These are phyloP conservation scores for Drosophila melanosoma DNA, from an alignment of 2,888 invertebrate species.

Conservation along the genomic window DNA sequence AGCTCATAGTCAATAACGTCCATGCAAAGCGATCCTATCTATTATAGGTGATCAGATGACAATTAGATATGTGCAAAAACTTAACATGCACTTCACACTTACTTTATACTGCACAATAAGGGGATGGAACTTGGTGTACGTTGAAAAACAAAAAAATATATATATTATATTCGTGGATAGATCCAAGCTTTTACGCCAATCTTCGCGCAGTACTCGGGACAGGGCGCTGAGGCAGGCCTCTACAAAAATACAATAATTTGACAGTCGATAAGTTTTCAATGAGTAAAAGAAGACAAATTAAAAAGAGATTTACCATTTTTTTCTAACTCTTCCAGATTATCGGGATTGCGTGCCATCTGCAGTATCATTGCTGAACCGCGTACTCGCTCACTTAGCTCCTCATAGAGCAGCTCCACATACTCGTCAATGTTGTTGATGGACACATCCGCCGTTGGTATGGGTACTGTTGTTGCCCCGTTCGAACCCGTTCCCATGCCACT, in stretches of 20 bases:
- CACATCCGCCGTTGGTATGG: constrained; percentile 87
- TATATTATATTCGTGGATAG: constrained; percentile 98
- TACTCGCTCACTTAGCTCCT: constrained; percentile 96
- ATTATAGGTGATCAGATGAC: not conserved
- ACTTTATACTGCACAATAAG: constrained; percentile 98
- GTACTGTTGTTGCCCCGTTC: constrained; percentile 81
- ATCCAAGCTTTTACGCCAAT: constrained; percentile 98
- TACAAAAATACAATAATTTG: constrained; percentile 84
- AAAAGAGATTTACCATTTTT: constrained; percentile 90
- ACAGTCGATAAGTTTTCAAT: not conserved
- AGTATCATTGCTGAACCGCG: constrained; percentile 96
- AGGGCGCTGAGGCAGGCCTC: constrained; percentile 97
- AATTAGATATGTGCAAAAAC: not conserved
- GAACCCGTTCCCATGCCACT: constrained; percentile 31
- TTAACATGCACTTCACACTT: constrained; percentile 51
- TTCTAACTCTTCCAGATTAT: constrained; percentile 96
- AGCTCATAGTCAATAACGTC: constrained; percentile 98
- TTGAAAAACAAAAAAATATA: constrained; percentile 98
- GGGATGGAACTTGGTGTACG: constrained; percentile 97
- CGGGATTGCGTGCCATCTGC: constrained; percentile 95
- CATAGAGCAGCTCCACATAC: constrained; percentile 98
- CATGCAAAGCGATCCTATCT: constrained; percentile 98
- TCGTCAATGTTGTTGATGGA: constrained; percentile 94
- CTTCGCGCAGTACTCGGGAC: constrained; percentile 97
- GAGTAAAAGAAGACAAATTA: not conserved